Percentiles rank a stretch among this genome's conserved stretches.
Evolutionary conservation across 2,888 invertebrate genomes (phyloP).

Genomic region (Spicauda simplicius): DNA sequence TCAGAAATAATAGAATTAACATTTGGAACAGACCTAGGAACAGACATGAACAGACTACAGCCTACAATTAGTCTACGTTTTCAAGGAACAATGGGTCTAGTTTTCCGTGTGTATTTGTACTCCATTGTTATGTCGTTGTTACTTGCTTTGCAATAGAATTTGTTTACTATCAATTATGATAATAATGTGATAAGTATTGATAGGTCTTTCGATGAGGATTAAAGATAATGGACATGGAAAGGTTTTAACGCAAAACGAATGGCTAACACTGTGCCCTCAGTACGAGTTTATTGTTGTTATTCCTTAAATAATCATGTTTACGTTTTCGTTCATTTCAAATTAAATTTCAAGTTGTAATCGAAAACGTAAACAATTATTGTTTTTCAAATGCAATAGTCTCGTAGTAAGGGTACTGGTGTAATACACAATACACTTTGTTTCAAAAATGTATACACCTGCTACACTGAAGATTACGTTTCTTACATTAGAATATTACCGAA

Average conservation of each 20-base stretch:
- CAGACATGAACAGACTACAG: not conserved
- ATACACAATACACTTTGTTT: not conserved
- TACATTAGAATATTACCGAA: no score
- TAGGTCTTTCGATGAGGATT: not conserved
- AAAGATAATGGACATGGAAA: conserved; percentile 1
- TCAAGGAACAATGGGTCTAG: conserved; percentile 6
- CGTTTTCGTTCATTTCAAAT: no score
- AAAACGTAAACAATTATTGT: no score
- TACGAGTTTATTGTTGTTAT: no score
- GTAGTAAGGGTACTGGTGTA: no score
- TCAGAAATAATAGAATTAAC: not conserved
- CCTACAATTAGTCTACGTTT: not conserved
- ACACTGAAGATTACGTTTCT: no score
- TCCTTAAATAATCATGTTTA: no score
- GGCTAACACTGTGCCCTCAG: no score
- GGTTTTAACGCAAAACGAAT: not conserved
- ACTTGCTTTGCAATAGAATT: not conserved
- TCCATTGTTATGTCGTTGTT: not conserved
- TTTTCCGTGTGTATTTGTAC: not conserved
- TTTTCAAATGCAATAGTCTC: no score
- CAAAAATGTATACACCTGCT: no score
- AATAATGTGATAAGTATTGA: conserved; percentile 6
- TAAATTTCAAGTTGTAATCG: no score
- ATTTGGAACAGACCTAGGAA: no score
- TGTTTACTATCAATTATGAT: conserved; percentile 16